These are phyloP conservation scores for Microtus pennsylvanicus DNA, from an alignment of 2,113 vertebrate genomes.

Conservation along the genomic window DNA sequence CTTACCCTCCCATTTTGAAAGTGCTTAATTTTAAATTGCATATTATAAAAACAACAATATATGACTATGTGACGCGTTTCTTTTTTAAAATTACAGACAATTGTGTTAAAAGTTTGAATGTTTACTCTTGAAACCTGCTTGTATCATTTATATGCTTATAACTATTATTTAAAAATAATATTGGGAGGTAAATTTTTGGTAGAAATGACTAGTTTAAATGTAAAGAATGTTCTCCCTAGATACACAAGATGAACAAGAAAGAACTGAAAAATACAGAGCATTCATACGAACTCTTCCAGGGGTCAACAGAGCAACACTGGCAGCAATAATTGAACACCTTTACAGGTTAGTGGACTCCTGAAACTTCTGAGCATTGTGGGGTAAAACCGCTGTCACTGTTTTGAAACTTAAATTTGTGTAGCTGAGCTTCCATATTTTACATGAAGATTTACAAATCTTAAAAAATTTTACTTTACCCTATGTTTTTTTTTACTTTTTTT, in stretches of 20 bases:
- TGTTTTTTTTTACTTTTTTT: not conserved
- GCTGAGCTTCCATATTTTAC: not conserved
- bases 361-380: not conserved
- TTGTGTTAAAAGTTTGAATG: conserved; percentile 9
- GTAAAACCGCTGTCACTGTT: not conserved
- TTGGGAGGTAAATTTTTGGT: not conserved
- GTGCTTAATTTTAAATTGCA: conserved; percentile 26
- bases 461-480: not conserved
- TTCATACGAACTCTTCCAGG: conserved; percentile 93
- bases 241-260: conserved; percentile 89
- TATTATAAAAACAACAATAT: not conserved
- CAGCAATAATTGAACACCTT: conserved; percentile 95
- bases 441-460: not conserved
- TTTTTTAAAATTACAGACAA: not conserved
- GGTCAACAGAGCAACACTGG: conserved; percentile 93
- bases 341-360: conserved; percentile 91
- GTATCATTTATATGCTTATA: not conserved
- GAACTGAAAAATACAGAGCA: conserved; percentile 92
- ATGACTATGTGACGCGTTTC: not conserved
- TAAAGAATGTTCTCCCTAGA: conserved; percentile 84
- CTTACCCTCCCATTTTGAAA: not conserved
- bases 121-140: not conserved
- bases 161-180: conserved; percentile 37
- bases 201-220: not conserved
- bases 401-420: not conserved